These are phyloP conservation scores for Mus musculus DNA, from an alignment of 2,113 vertebrate genomes.

Conservation along the genomic window GRCm39 chr10:111927001-111927500, in stretches of 20 bases:
- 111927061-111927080: not conserved
- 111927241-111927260: no score
- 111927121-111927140: not conserved
- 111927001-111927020: not conserved
- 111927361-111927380: not conserved
- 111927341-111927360: not conserved
- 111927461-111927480: not conserved
- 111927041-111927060: not conserved
- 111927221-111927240: no score
- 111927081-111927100: not conserved
- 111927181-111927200: not conserved
- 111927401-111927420: not conserved
- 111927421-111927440: not conserved
- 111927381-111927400: not conserved
- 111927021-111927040: not conserved
- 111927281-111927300: not conserved
- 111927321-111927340: not conserved
- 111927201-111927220: no score
- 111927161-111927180: not conserved
- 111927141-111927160: not conserved
- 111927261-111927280: not conserved
- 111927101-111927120: not conserved
- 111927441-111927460: not conserved
- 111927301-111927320: not conserved
- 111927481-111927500: no score